phyloP scores from a whole-genome alignment of 1,140 invertebrate genomes.

The Pseudomyrmex flavicornis region DNA sequence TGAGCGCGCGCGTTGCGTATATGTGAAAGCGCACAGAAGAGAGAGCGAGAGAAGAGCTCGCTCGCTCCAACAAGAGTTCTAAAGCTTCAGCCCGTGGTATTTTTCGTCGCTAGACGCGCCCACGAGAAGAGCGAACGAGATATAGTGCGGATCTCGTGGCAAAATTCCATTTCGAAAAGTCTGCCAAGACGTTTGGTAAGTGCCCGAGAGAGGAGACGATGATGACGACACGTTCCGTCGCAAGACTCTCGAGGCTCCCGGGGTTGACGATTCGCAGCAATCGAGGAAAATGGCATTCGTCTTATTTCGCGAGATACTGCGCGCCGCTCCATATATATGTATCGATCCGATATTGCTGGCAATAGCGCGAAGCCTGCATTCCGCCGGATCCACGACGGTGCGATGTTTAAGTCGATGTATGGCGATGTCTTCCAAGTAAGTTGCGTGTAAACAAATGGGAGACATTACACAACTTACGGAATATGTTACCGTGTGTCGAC shows the following conservation, averaged over 20 bases:
- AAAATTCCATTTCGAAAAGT: constrained; percentile 58
- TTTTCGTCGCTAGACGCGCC: constrained; percentile 19
- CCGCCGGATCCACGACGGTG: not conserved
- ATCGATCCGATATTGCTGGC: constrained; percentile 40
- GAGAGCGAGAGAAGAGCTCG: constrained; percentile 41
- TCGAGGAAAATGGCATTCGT: constrained; percentile 42
- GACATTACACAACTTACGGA: not conserved
- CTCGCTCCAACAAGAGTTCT: constrained; percentile 41
- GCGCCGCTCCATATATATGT: constrained; percentile 29
- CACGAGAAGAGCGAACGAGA: constrained; percentile 30
- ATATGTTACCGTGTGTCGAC: not conserved
- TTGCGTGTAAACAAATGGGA: constrained; percentile 2
- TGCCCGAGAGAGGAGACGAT: not conserved
- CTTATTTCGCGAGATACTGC: not conserved
- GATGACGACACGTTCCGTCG: constrained; percentile 17
- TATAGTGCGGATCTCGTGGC: constrained; percentile 10
- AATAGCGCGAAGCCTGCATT: constrained; percentile 11
- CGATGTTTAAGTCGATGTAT: constrained; percentile 17
- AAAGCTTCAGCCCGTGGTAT: constrained; percentile 27
- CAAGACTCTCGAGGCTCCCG: constrained; percentile 12
- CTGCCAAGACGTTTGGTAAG: constrained; percentile 39
- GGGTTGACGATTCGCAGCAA: constrained; percentile 31
- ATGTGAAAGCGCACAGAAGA: not conserved
- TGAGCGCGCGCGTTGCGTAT: not conserved
- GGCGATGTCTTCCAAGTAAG: not conserved